phyloP scores from a whole-genome alignment of 2,888 invertebrate species.

The Syritta pipiens region DNA sequence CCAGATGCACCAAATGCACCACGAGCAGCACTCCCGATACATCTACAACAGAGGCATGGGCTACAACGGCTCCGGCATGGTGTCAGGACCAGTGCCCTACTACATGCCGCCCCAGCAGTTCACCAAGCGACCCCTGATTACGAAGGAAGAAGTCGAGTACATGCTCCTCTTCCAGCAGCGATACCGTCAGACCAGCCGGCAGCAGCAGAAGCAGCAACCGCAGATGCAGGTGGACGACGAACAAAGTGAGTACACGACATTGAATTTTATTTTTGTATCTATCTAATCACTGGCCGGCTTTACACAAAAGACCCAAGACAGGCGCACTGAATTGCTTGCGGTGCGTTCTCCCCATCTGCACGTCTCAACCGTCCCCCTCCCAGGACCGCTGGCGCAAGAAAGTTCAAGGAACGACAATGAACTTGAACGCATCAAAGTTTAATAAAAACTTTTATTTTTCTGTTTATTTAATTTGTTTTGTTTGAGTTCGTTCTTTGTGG shows the following conservation, averaged over 20 bases:
- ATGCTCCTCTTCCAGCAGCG: conserved; percentile 37
- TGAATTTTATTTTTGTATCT: too few relatives aligned
- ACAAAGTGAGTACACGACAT: conserved; percentile 43
- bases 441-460: conserved; percentile 26
- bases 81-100: not conserved
- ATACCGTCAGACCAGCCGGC: not conserved
- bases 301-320: conserved; percentile 21
- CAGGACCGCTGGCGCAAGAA: not conserved
- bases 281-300: conserved; percentile 10
- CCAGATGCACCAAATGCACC: conserved; percentile 3
- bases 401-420: conserved; percentile 67
- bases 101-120: conserved; percentile 28
- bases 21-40: too few relatives aligned
- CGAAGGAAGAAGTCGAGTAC: conserved; percentile 48
- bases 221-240: conserved; percentile 19
- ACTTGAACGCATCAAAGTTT: conserved; percentile 51
- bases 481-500: not conserved
- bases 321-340: not conserved
- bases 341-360: too few relatives aligned
- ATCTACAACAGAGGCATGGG: not conserved
- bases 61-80: not conserved
- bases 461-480: conserved; percentile 12
- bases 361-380: not conserved
- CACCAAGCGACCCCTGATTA: conserved; percentile 32
- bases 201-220: not conserved